Percentiles rank a stretch among this genome's conserved stretches.
Evolutionary conservation across 2,113 vertebrate species (phyloP).

Genomic region (Rhinopomastus cyanomelas): DNA sequence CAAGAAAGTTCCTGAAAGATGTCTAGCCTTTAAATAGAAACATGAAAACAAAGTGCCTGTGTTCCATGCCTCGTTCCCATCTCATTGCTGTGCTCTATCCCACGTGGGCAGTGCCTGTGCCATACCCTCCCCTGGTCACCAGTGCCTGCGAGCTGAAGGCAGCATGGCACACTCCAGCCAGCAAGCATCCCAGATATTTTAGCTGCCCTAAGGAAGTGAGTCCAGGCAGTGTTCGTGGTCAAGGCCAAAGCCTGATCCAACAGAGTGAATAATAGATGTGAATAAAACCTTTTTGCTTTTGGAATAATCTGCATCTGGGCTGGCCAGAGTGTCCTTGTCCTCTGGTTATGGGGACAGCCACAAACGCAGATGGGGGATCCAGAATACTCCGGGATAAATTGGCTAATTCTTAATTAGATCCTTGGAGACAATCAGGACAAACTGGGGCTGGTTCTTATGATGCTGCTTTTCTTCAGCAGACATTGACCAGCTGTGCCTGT

Average conservation of each 20-base stretch:
- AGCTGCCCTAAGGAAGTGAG: neutral
- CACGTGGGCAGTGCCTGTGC: no score
- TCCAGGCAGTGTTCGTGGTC: neutral
- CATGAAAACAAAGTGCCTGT: rapidly evolving
- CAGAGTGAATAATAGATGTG: neutral
- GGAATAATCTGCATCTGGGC: neutral
- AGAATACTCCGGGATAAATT: neutral
- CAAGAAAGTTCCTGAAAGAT: neutral
- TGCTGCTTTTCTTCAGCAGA: neutral
- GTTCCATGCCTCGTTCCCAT: neutral
- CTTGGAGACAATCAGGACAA: neutral
- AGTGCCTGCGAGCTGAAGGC: neutral
- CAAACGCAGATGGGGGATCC: neutral
- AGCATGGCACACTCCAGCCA: rapidly evolving
- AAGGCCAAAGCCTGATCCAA: neutral
- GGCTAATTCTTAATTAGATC: neutral
- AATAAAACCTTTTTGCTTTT: neutral
- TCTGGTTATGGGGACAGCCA: neutral
- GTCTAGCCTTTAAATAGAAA: neutral
- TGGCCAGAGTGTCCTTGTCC: neutral
- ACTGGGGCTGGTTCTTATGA: neutral
- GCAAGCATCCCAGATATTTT: neutral
- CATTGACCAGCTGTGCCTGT: neutral
- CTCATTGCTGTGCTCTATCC: neutral
- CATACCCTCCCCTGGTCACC: neutral